Conservation (phyloP, 92 coral and sea anemone genomes). For the Plumapathes pennacea region DNA sequence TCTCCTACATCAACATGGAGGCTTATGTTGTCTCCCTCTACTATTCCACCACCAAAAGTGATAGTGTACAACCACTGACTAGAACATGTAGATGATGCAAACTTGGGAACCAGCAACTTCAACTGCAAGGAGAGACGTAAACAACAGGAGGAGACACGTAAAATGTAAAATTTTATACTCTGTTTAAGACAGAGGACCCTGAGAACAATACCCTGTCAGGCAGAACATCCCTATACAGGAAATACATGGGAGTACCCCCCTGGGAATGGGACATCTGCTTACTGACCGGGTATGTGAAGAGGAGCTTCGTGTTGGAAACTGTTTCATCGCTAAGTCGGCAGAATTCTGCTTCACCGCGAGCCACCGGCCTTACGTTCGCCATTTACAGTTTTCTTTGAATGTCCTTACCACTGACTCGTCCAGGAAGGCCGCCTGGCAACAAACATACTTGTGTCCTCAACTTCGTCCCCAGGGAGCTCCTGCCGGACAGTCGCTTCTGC, state of each 20-base stretch:
- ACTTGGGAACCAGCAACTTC: constrained; percentile 55
- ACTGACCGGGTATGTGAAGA: constrained; percentile 57
- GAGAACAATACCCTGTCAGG: too few species aligned
- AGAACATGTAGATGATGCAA: constrained; percentile 35
- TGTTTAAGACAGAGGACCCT: too few species aligned
- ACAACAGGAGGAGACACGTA: too few species aligned
- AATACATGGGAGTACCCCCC: not conserved
- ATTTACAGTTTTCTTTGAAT: too few species aligned
- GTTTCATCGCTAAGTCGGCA: not conserved
- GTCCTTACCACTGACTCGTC: too few species aligned
- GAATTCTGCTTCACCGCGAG: constrained; percentile 7
- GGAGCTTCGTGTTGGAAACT: constrained; percentile 26
- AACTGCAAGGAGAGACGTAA: constrained; percentile 9
- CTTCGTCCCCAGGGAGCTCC: too few species aligned
- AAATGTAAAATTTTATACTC: too few species aligned
- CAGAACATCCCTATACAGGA: too few species aligned
- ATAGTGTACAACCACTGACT: constrained; percentile 63
- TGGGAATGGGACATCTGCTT: too few species aligned
- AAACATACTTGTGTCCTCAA: too few species aligned
- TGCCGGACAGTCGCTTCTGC: too few species aligned
- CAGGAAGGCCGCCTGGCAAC: too few species aligned
- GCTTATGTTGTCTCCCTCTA: constrained; percentile 56
- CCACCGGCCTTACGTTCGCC: constrained; percentile 7
- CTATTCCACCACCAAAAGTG: constrained; percentile 69
- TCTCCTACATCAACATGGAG: constrained; percentile 52